A percentile compares a stretch with the other conserved stretches of the same genome.
phyloP scores from a whole-genome alignment of 2,888 invertebrate genomes.

The Melinaea menophilus region DNA sequence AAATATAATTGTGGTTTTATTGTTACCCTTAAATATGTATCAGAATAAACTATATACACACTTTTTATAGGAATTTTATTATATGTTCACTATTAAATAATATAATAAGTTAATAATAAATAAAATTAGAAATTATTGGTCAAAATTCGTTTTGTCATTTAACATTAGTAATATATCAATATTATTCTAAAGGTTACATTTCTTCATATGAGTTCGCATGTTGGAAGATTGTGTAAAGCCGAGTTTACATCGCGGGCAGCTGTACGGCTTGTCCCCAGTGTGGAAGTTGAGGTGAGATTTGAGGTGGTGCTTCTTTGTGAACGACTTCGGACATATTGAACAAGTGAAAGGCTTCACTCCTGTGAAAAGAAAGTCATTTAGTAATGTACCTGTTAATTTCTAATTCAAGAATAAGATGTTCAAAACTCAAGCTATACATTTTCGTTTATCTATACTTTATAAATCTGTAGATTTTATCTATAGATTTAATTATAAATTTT shows the following conservation, averaged over 20 bases:
- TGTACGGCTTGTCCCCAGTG: slow-evolving; percentile 88
- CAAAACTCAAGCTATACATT: too few relatives aligned
- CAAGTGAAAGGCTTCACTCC: slow-evolving; percentile 87
- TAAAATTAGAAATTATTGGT: background rate
- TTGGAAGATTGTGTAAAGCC: slow-evolving; percentile 91
- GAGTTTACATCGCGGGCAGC: slow-evolving; percentile 80
- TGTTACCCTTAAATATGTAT: slow-evolving; percentile 23
- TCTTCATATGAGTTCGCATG: slow-evolving; percentile 91
- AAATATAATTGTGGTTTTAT: slow-evolving; percentile 54
- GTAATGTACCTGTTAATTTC: too few relatives aligned
- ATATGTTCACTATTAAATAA: background rate
- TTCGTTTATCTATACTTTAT: too few relatives aligned
- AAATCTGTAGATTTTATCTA: too few relatives aligned
- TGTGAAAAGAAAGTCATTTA: slow-evolving; percentile 41
- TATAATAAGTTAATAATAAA: background rate
- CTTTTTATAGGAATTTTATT: background rate
- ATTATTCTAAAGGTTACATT: slow-evolving; percentile 71
- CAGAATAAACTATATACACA: background rate
- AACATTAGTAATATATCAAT: background rate
- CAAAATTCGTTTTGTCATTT: background rate
- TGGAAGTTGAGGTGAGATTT: slow-evolving; percentile 92
- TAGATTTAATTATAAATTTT: too few relatives aligned
- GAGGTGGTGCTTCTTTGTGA: slow-evolving; percentile 91
- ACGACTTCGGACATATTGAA: slow-evolving; percentile 84
- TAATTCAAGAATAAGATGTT: too few relatives aligned